phyloP scores from a whole-genome alignment of 2,888 invertebrate species.

The Polietes domitor region DNA sequence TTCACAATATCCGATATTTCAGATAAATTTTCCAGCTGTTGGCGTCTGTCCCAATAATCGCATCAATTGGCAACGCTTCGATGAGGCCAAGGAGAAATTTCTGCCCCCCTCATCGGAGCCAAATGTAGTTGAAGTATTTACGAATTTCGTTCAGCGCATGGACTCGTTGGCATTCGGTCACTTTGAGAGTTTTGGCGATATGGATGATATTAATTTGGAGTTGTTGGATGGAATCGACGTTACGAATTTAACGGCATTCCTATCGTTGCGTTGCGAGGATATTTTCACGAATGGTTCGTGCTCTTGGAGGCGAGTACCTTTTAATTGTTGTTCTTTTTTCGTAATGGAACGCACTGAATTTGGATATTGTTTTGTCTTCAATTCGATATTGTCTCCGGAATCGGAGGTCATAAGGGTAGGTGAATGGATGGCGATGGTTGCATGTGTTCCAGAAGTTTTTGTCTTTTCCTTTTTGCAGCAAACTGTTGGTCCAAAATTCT shows the following conservation, averaged over 20 bases:
- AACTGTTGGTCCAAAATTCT: constrained; percentile 66
- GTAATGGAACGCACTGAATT: constrained; percentile 80
- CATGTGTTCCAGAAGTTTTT: too few relatives aligned
- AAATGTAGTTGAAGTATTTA: constrained; percentile 70
- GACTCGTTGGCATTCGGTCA: constrained; percentile 76
- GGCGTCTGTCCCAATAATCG: constrained; percentile 78
- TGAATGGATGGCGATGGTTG: neutral
- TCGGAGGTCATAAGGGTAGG: constrained; percentile 67
- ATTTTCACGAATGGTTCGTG: constrained; percentile 77
- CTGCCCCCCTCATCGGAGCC: constrained; percentile 72
- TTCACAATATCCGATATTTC: constrained; percentile 77
- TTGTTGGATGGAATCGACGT: constrained; percentile 74
- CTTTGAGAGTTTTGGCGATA: constrained; percentile 70
- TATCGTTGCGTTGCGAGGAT: constrained; percentile 78
- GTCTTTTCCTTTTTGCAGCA: constrained; percentile 15
- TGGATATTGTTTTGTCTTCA: constrained; percentile 81
- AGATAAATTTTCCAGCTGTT: constrained; percentile 78
- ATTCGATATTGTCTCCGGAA: constrained; percentile 75
- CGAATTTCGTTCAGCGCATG: constrained; percentile 71
- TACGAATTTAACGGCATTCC: constrained; percentile 69
- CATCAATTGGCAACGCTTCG: constrained; percentile 76
- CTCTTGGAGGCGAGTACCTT: constrained; percentile 78
- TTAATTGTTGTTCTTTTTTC: constrained; percentile 81
- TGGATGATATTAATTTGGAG: constrained; percentile 76
- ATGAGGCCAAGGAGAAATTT: constrained; percentile 73